Base-by-base conservation (phyloP, 1,140 invertebrate species). In the Cecropterus lyciades region DNA sequence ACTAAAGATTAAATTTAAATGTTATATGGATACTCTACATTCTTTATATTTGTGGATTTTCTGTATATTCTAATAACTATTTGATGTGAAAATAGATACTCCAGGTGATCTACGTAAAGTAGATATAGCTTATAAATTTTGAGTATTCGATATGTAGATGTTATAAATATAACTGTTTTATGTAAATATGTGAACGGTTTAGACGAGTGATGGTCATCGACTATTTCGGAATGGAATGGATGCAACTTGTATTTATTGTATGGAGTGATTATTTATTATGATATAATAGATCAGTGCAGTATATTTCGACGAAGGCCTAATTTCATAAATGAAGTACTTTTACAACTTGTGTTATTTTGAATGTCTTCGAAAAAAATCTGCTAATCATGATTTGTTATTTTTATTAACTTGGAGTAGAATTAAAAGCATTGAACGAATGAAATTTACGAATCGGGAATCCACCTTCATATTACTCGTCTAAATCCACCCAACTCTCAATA, bases 61-160 rank as follows among this genome's bases (percentile, higher is more conserved):
- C 45, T 20, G 16, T 20, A 9, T 48, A 20, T 17, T 20, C 10
- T 16, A 45, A 45, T 16, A 7, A 45, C 6, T 45, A 45, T 45
- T 45, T 9, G 14, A 45, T 45, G 43, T 45, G 15, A 16, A 16
- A 16, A 10, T 45, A 3, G 43, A 45, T 14, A 45, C 14, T 11
- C n/a, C 17, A 4, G 16, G 4, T 24, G 1, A 13, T 24, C 17
- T 20, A 49, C 10, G 1, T 7, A n/a, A 37, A 37, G 33, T 37
- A 37, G 33, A n/a, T n/a, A 24, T 49, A 24, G 17, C n/a, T 46
- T 46, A 46, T 46, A 46, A 46, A 16, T 17, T 46, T 46, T 46
- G 45, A 46, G 45, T 46, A 16, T 46, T 46, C 16, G 45, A 11
- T 37, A 37, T 11, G 11, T 20, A 46, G 16, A n/a, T 46, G 43